phyloP scores from a whole-genome alignment of 2,888 invertebrate species.

The Monoplex corrugatus region DNA sequence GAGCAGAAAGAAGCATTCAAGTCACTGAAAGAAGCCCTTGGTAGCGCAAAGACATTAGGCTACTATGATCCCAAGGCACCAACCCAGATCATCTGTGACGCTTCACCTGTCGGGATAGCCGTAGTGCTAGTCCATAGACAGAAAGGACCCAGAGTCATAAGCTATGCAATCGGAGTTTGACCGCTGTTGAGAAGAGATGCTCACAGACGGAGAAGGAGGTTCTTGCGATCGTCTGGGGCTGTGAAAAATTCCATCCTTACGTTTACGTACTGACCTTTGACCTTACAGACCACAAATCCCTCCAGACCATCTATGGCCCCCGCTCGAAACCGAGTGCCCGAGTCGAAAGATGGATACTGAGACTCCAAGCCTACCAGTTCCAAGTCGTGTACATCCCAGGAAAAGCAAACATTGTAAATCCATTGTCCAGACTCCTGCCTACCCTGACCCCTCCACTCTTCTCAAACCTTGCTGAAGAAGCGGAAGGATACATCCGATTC shows the following conservation, averaged over 20 bases:
- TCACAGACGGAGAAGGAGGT: constrained; percentile 34
- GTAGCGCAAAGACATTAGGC: neutral
- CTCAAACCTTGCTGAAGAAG: constrained; percentile 1
- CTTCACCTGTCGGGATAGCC: neutral
- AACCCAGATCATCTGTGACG: constrained; percentile 21
- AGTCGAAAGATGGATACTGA: neutral
- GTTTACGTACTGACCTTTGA: constrained; percentile 10
- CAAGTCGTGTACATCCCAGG: constrained; percentile 34
- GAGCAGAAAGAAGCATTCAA: neutral
- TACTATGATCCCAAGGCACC: neutral
- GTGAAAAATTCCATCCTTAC: constrained; percentile 23
- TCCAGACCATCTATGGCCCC: constrained; percentile 21
- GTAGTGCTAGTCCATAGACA: neutral
- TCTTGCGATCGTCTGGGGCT: constrained; percentile 31
- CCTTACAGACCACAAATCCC: constrained; percentile 30
- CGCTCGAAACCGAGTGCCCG: constrained; percentile 18
- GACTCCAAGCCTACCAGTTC: neutral
- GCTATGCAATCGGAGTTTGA: constrained; percentile 5
- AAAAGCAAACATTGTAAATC: neutral
- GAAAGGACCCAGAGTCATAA: neutral
- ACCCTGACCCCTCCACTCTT: neutral
- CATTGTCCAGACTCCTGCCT: neutral
- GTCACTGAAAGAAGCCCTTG: constrained; percentile 4
- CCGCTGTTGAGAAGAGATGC: neutral
- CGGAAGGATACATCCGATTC: neutral